Evolutionary conservation across 92 coral and sea anemone genomes (phyloP).

Genomic region (Epizoanthus ramosus): DNA sequence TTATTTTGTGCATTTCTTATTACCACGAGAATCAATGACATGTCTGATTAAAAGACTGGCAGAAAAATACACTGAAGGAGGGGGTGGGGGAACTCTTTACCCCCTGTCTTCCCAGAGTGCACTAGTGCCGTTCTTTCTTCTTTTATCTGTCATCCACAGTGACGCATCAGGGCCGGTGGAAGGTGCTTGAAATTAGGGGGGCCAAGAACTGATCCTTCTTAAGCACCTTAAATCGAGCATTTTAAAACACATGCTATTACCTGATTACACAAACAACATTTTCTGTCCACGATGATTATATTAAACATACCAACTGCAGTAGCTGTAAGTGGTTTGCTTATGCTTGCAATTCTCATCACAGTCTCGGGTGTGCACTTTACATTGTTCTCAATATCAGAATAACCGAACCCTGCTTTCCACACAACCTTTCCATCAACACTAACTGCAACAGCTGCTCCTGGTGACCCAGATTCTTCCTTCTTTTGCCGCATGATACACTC

Average conservation of each 20-base stretch:
- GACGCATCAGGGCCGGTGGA: no score
- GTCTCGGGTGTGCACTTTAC: conserved; percentile 81
- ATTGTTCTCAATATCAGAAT: conserved; percentile 91
- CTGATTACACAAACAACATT: neutral
- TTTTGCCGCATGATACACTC: conserved; percentile 59
- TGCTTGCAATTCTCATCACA: conserved; percentile 98
- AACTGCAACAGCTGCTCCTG: conserved; percentile 84
- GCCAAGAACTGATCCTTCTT: no score
- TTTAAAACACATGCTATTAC: neutral
- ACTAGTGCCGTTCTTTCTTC: no score
- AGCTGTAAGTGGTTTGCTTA: conserved; percentile 93
- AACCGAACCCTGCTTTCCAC: conserved; percentile 98
- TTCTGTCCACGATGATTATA: neutral
- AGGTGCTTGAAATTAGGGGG: no score
- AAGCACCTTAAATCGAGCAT: no score
- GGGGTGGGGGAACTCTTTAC: no score
- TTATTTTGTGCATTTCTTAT: no score
- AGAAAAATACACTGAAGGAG: no score
- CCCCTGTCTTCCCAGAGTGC: no score
- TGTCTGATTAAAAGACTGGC: no score
- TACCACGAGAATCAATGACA: no score
- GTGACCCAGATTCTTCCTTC: conserved; percentile 85
- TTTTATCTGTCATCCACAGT: no score
- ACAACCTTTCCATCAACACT: conserved; percentile 85
- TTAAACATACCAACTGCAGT: conserved; percentile 81